A percentile compares a stretch with the other conserved stretches of the same genome.
phyloP scores from a whole-genome alignment of 2,888 invertebrate species.

The Sinodicranocentrus sp. region DNA sequence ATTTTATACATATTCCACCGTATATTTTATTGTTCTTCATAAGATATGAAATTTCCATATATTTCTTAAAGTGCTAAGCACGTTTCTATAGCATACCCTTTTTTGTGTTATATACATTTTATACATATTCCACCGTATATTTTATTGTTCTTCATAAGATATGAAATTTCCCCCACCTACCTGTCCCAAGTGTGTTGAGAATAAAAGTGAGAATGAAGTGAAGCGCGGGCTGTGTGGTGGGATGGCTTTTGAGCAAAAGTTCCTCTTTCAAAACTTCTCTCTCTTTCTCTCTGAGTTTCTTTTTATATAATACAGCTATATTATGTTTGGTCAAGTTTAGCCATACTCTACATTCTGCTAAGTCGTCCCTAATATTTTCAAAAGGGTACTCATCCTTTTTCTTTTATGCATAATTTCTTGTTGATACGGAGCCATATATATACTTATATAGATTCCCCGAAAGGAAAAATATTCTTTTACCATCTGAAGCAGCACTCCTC shows the following conservation, averaged over 20 bases:
- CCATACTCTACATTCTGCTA: constrained; percentile 13
- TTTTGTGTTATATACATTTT: constrained; percentile 7
- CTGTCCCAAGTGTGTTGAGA: constrained; percentile 45
- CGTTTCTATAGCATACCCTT: not conserved
- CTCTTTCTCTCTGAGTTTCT: too few species aligned
- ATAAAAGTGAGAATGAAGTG: constrained; percentile 9
- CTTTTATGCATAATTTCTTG: too few species aligned
- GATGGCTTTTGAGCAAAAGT: too few species aligned
- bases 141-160: constrained; percentile 27
- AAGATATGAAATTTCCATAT: constrained; percentile 21
- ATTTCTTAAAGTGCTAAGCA: not conserved
- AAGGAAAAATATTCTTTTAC: not conserved
- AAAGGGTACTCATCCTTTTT: not conserved
- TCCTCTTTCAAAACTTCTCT: too few species aligned
- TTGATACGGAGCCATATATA: constrained; percentile 3
- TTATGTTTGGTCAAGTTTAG: constrained; percentile 37
- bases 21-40: constrained; percentile 13
- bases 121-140: constrained; percentile 3
- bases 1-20: constrained; percentile 3
- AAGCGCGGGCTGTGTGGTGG: too few species aligned
- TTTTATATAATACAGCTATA: too few species aligned
- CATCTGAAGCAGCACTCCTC: constrained; percentile 11
- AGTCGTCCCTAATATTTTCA: constrained; percentile 39
- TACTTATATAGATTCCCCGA: not conserved
- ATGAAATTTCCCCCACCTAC: constrained; percentile 28